Percentiles rank a stretch among this genome's conserved stretches.
These are phyloP conservation scores for Myrmecophaga tridactyla DNA, from an alignment of 2,113 vertebrate species.

Conservation along the genomic window DNA sequence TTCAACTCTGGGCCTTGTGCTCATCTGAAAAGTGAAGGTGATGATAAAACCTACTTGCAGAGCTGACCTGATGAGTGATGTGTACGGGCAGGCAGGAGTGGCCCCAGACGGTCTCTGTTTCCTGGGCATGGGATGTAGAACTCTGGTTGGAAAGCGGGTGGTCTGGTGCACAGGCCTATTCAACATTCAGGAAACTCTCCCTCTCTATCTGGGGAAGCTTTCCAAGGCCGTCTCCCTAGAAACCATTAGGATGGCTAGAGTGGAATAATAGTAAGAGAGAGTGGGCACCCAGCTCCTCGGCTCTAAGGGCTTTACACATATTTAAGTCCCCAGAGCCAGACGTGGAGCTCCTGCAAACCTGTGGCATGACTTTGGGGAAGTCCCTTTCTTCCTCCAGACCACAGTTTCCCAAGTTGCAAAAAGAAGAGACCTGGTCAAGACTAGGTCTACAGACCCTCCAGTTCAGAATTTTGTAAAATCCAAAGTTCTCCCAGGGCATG, in stretches of 20 bases:
- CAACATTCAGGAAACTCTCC: not conserved
- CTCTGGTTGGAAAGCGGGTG: not conserved
- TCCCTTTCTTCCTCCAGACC: not conserved
- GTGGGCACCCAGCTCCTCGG: not conserved
- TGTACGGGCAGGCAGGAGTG: accelerated
- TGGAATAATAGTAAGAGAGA: not conserved
- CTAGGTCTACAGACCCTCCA: accelerated
- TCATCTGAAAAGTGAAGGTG: not conserved
- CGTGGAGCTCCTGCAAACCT: not conserved
- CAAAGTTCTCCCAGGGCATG: accelerated
- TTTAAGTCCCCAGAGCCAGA: not conserved
- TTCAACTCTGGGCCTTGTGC: not conserved
- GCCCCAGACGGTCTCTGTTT: not conserved
- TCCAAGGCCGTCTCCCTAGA: not conserved
- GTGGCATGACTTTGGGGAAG: not conserved
- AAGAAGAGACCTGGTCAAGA: not conserved
- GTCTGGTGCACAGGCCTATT: not conserved
- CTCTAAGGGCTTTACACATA: not conserved
- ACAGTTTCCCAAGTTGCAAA: not conserved
- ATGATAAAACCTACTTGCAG: accelerated
- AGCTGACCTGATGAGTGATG: too few species aligned
- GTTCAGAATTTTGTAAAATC: not conserved
- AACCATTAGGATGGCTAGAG: accelerated
- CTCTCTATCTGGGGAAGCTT: not conserved
- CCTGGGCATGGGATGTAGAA: not conserved